Evolutionary conservation across 2,888 invertebrate species (phyloP), one percentile per base, ranked within the genome.

Genomic region (Sinodicranocentrus sp.): DNA sequence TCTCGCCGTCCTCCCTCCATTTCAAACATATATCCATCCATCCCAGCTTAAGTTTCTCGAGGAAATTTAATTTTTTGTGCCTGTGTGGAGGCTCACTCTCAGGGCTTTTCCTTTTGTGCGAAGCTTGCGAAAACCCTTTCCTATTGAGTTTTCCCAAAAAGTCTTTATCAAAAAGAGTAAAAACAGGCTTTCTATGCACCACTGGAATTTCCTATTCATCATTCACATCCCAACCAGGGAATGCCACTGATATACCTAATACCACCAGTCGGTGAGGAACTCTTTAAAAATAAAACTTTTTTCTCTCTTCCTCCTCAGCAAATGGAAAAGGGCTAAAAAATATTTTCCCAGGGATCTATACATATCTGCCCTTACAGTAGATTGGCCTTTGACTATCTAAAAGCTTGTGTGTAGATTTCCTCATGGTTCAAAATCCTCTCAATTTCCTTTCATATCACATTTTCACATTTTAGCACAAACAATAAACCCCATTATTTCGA

Each of bases 161-260:
- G 5, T 13, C 48, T 48, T 48, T 48, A 48, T 48, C 48, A 48
- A 48, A 48, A 48, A 10, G n/a, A n/a, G 10, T 48, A 6, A 5
- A n/a, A n/a, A n/a, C 48, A 48, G n/a, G 48, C 2, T 10, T 2
- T 48, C 2, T 48, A n/a, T n/a, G 48, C 33, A 33, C 33, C 33
- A 33, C 33, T 3, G 48, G 48, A 48, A 48, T 48, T 48, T 48
- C 15, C n/a, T 63, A 63, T 63, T 63, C 39, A 63, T 28, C 33
- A 63, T 63, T 63, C 63, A 63, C 28, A 63, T 63, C 63, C n/a
- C 57, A 57, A 8, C 21, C 57, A 57, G 15, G 21, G n/a, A 21
- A 48, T 48, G 2, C 10, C 5, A 33, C 5, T 33, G 33, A 33
- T 33, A n/a, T n/a, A n/a, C n/a, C n/a, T n/a, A n/a, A n/a, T n/a